Evolutionary conservation across 2,888 invertebrate genomes (phyloP), one percentile per base, ranked within the genome.

Genomic region (Prosopocoilus inquinatus): DNA sequence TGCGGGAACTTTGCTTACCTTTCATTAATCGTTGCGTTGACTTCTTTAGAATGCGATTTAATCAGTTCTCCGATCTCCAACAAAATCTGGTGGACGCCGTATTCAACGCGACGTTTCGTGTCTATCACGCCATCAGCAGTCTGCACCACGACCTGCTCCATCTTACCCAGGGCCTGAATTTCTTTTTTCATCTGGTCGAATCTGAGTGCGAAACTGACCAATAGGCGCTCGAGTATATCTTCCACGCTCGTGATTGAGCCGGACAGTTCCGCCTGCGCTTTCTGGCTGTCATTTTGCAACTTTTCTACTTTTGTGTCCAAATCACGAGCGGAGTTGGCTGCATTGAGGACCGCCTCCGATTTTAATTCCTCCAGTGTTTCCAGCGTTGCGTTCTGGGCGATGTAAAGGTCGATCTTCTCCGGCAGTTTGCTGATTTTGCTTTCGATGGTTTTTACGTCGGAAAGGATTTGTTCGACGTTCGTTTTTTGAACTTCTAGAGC

Each of bases 111-210:
- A 50, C 91, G 85, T 75, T 91, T 94, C 1, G 88, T 91, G 57
- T 91, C 91, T 69, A 91, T 74, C 33, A 93, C 90, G 70, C 89
- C 87, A 77, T 94, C 93, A 0, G 91, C 90, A 41, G 90, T 93
- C 69, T 90, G 87, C 47, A 91, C 80, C 75, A 93, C 82, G 2
- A 93, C 86, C 62, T 87, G 84, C 70, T 92, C 91, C 55, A 88
- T 85, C 70, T 89, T 90, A 2, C 84, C 81, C 49, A 93, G 78
- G 2, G 82, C 78, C 67, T 82, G 79, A 3, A 85, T 76, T 70
- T 85, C 85, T 33, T 74, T 78, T 46, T 78, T 78, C 41, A 87
- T 68, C 7, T 81, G 75, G 45, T 79, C 80, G 62, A 83, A 84
- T 77, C 75, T 83, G 70, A 1, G 78, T 75, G 66, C 82, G 77